Evolutionary conservation across 2,888 invertebrate genomes (phyloP).

Genomic region (Hypomecis atomaria): DNA sequence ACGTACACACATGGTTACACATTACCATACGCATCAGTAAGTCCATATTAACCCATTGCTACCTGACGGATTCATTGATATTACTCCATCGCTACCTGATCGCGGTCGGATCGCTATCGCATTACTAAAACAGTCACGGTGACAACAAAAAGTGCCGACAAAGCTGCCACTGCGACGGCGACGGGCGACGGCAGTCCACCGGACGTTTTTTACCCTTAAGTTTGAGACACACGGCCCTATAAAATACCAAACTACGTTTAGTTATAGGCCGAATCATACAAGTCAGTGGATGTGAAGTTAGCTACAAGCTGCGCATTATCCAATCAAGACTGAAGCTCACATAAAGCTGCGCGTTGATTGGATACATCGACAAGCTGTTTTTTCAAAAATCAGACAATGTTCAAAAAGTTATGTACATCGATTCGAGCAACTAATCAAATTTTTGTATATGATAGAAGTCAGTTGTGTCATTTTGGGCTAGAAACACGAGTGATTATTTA

Average conservation of each 20-base stretch:
- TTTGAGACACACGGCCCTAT: constrained; percentile 46
- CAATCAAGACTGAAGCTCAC: too few species aligned
- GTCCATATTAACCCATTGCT: constrained; percentile 69
- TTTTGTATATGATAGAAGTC: too few species aligned
- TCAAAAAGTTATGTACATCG: too few species aligned
- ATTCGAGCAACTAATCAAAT: too few species aligned
- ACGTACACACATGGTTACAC: background rate
- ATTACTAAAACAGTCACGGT: constrained; percentile 82
- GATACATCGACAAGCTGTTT: too few species aligned
- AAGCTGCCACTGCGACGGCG: constrained; percentile 57
- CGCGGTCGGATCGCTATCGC: constrained; percentile 68
- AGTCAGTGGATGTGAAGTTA: too few species aligned
- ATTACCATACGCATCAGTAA: constrained; percentile 33
- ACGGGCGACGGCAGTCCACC: constrained; percentile 60
- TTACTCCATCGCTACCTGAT: constrained; percentile 67
- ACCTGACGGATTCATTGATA: constrained; percentile 59
- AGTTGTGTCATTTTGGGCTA: too few species aligned
- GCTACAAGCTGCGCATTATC: too few species aligned
- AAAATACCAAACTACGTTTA: background rate
- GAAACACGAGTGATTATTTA: too few species aligned
- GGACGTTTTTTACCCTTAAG: constrained; percentile 64
- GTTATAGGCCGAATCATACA: too few species aligned
- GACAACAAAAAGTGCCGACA: constrained; percentile 79
- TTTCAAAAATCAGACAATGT: too few species aligned
- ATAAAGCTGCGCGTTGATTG: too few species aligned